Base-by-base conservation (phyloP, 2,113 vertebrate species). In the Melanotaenia duboulayi region DNA sequence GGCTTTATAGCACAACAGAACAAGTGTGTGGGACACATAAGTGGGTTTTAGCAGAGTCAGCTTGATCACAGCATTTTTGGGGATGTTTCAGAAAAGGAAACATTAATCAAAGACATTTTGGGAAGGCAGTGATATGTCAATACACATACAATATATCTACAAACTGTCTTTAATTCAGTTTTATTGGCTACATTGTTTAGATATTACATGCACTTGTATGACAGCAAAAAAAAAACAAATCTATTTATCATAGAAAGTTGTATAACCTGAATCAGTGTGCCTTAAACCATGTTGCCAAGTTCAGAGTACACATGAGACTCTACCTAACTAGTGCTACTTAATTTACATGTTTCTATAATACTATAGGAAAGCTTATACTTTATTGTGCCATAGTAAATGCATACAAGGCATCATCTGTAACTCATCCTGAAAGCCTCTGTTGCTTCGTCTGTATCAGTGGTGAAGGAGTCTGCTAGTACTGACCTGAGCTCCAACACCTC, bases 401-500 rank as follows among this genome's bases (percentile, higher is more conserved):
- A 22, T 74, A 23, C 11, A 12, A 42, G 9, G n/a, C 63, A 64
- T 37, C 35, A 44, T 54, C 19, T 65, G 25, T 57, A 62, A 17
- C 50, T 56, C 22, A 20, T 14, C 42, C 22, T 35, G 37, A 65
- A 65, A 56, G 46, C 2, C n/a, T 73, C 55, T 14, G 51, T 57
- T 63, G 37, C 25, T 71, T 70, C 7, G 23, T 23, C 46, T 77
- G 57, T 68, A 67, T 80, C 66, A 50, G 70, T 49, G 10, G 55
- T 54, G 19, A 62, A 80, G 59, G 44, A 62, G 49, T 71, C 72
- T 4, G 4, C n/a, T 0, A 10, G 32, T 11, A 48, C 48, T 74
- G 74, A 83, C 72, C 72, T 13, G 3, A 56, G 48, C 70, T 84
- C 61, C 64, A 81, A 73, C 67, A 68, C 69, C 72, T 75, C 68